Conservation (phyloP, 2,113 vertebrate genomes). For the Rhea americana region DNA sequence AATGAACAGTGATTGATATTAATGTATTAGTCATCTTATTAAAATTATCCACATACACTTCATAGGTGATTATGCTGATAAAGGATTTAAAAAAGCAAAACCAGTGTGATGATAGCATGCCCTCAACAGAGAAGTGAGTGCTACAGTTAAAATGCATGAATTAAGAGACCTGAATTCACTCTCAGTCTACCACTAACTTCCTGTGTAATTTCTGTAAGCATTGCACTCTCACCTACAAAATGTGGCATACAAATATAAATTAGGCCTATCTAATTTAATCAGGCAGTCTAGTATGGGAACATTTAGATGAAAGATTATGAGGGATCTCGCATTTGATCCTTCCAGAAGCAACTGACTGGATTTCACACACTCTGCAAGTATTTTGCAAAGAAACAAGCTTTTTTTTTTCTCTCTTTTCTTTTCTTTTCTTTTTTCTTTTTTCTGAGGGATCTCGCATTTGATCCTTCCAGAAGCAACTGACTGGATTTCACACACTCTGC, state of each 20-base stretch:
- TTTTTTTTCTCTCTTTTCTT: too few species aligned
- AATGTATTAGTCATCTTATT: background rate
- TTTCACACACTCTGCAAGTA: background rate
- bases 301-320: background rate
- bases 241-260: background rate
- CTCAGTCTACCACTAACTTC: background rate
- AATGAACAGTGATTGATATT: background rate
- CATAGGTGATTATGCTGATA: background rate
- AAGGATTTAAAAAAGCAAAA: background rate
- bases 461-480: background rate
- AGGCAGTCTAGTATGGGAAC: background rate
- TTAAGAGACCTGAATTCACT: background rate
- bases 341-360: background rate
- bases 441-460: accelerated
- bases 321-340: accelerated
- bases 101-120: background rate
- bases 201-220: background rate
- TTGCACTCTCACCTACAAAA: background rate
- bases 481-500: background rate
- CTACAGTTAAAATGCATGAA: background rate
- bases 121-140: background rate
- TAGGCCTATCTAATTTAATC: background rate
- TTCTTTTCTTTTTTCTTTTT: too few species aligned
- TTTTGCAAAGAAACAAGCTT: background rate
- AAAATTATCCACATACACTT: background rate